Percentiles rank a stretch among this genome's conserved stretches.
Evolutionary conservation across 2,113 vertebrate genomes (phyloP).

Genomic region (Ahaetulla prasina): DNA sequence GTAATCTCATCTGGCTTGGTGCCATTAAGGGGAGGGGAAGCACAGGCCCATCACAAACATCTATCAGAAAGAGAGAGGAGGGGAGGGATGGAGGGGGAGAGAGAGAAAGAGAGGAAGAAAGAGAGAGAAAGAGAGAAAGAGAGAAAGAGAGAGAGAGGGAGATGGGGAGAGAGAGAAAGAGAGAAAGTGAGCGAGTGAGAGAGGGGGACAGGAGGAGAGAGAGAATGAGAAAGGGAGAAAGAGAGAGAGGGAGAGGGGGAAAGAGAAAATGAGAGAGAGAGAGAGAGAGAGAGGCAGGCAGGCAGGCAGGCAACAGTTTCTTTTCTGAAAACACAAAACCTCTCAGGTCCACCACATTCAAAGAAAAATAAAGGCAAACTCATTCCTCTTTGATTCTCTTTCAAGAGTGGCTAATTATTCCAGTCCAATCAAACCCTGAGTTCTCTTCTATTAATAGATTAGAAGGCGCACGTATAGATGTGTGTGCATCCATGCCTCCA

Average conservation of each 20-base stretch:
- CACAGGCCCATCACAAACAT: constrained; percentile 2
- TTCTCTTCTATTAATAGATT: constrained; percentile 57
- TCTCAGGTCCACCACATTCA: constrained; percentile 45
- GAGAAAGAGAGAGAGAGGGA: constrained; percentile 27
- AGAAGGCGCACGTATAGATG: background rate
- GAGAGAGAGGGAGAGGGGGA: no score
- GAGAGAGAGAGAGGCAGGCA: background rate
- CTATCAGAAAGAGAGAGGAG: constrained; percentile 13
- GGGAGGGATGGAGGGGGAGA: background rate
- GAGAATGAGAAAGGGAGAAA: no score
- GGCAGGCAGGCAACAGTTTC: constrained; percentile 28
- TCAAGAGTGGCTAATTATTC: constrained; percentile 60
- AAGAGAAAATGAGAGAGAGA: constrained; percentile 3
- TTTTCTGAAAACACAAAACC: constrained; percentile 35
- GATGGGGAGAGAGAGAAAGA: no score
- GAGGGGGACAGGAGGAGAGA: no score
- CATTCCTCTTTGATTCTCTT: constrained; percentile 48
- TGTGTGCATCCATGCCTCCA: constrained; percentile 32
- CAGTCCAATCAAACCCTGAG: constrained; percentile 55
- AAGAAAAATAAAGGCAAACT: constrained; percentile 32
- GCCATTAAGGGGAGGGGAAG: background rate
- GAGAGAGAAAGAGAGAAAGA: background rate
- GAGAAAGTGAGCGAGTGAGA: no score
- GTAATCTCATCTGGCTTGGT: constrained; percentile 26
- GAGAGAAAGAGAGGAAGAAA: background rate